A percentile compares a stretch with the other conserved stretches of the same genome.
Conservation (phyloP, 2,797 vertebrate species). For the Cyprinodon diabolis region DNA sequence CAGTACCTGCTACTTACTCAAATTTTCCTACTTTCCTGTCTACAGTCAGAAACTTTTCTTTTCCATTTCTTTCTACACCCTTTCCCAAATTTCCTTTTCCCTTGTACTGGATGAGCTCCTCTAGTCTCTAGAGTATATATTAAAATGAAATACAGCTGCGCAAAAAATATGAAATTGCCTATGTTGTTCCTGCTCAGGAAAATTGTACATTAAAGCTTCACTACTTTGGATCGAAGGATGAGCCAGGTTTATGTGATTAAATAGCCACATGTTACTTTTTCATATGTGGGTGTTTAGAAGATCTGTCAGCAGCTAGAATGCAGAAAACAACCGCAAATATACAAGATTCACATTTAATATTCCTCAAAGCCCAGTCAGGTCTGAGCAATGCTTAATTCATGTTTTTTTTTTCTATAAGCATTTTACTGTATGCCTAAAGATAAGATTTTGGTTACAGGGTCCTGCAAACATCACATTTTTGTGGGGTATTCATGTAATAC, state of each 20-base stretch:
- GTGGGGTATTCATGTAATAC: background rate
- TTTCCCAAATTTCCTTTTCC: slow-evolving; percentile 44
- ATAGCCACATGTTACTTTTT: slow-evolving; percentile 46
- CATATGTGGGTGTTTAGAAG: slow-evolving; percentile 38
- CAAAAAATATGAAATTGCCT: slow-evolving; percentile 54
- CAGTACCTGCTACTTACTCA: slow-evolving; percentile 44
- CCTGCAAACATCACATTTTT: background rate
- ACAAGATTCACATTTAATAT: slow-evolving; percentile 40
- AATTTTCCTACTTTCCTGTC: slow-evolving; percentile 23
- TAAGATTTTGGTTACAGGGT: background rate
- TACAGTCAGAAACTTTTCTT: slow-evolving; percentile 30
- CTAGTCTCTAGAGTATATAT: slow-evolving; percentile 47
- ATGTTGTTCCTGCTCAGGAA: slow-evolving; percentile 31
- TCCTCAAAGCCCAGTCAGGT: slow-evolving; percentile 31
- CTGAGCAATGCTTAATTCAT: background rate
- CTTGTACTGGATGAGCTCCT: slow-evolving; percentile 57
- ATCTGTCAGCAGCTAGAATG: slow-evolving; percentile 27
- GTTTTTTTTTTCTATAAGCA: slow-evolving; percentile 4
- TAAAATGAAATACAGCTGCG: slow-evolving; percentile 47
- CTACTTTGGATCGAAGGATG: slow-evolving; percentile 17
- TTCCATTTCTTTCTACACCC: slow-evolving; percentile 45
- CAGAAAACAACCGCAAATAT: slow-evolving; percentile 28
- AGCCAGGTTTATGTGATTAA: slow-evolving; percentile 48
- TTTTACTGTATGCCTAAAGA: background rate
- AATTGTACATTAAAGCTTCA: background rate